Percentiles rank a stretch among this genome's conserved stretches.
Conservation (phyloP, 2,797 vertebrate genomes). For the Danio tinwini region DNA sequence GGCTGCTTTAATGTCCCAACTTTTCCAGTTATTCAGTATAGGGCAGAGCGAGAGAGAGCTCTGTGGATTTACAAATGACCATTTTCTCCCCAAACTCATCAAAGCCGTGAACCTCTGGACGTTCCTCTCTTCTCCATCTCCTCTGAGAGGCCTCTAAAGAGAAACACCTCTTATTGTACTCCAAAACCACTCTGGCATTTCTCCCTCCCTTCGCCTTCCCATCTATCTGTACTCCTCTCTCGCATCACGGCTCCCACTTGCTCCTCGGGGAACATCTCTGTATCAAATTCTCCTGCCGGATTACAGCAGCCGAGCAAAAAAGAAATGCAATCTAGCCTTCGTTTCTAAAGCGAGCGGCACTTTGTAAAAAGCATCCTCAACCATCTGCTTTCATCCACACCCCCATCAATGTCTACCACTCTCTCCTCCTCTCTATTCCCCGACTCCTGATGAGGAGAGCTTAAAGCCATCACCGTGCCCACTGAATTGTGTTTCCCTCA, state of each 20-base stretch:
- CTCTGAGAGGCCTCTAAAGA: constrained; percentile 53
- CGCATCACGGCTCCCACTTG: constrained; percentile 38
- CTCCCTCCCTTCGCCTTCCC: constrained; percentile 70
- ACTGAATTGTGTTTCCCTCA: constrained; percentile 76
- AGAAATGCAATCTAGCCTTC: constrained; percentile 76
- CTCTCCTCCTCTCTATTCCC: constrained; percentile 69
- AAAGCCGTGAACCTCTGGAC: constrained; percentile 4
- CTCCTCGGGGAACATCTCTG: constrained; percentile 73
- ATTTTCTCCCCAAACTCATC: constrained; percentile 10
- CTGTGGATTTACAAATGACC: constrained; percentile 34
- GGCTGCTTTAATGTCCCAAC: constrained; percentile 11
- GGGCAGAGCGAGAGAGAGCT: background rate
- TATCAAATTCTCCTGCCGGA: constrained; percentile 77
- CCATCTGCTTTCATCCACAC: constrained; percentile 75
- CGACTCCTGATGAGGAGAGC: constrained; percentile 75
- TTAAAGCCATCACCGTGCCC: constrained; percentile 80
- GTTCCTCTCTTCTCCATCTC: constrained; percentile 6
- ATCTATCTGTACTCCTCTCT: constrained; percentile 68
- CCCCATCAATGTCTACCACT: constrained; percentile 41
- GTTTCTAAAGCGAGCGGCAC: constrained; percentile 75
- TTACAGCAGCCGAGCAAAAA: constrained; percentile 70
- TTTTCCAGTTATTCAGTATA: constrained; percentile 2
- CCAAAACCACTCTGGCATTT: constrained; percentile 65
- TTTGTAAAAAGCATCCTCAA: constrained; percentile 70
- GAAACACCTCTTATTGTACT: constrained; percentile 68